Base-by-base conservation (phyloP, 2,888 invertebrate genomes). In the Callyntrura guangdongensis region DNA sequence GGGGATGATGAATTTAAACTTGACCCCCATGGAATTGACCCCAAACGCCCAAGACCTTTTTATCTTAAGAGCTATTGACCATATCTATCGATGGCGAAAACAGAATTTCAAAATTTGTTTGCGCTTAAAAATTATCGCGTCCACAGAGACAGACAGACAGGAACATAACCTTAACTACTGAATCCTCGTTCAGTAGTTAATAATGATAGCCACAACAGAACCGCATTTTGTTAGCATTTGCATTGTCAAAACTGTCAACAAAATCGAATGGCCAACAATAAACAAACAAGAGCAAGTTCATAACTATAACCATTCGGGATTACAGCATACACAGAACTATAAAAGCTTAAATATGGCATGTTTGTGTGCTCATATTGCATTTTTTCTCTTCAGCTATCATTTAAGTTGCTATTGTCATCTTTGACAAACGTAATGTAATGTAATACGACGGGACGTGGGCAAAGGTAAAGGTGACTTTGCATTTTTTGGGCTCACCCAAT, bases 201-300 rank as follows among this genome's bases (percentile, higher is more conserved):
- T 53, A n/a, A 14, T 53, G 11, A 14, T n/a, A 53, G 53, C 3
- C 8, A 14, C 14, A 53, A 53, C 14, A 3, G 53, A 53, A 53
- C 14, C 11, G 53, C 53, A 53, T 36, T 36, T 36, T 36, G 36
- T 36, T 36, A 36, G 36, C 36, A 2, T 36, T 36, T 67, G 67
- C 67, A 27, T 36, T 67, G 67, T 67, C 67, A 67, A 67, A 67
- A 67, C 67, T 67, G 67, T 67, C 67, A 67, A 67, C 67, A 67
- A 67, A 27, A 17, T 36, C 67, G 27, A 67, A 14, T 67, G 27
- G n/a, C 27, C 27, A 36, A 67, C 14, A 27, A 36, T 22, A 67
- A 36, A 67, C 14, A 27, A 36, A 64, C 53, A 53, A 53, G 53
- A 53, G 53, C 53, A 53, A 53, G 53, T 53, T 53, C 53, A 36